Conservation (phyloP, 2,797 vertebrate genomes). For the Rhynchonycteris naso region DNA sequence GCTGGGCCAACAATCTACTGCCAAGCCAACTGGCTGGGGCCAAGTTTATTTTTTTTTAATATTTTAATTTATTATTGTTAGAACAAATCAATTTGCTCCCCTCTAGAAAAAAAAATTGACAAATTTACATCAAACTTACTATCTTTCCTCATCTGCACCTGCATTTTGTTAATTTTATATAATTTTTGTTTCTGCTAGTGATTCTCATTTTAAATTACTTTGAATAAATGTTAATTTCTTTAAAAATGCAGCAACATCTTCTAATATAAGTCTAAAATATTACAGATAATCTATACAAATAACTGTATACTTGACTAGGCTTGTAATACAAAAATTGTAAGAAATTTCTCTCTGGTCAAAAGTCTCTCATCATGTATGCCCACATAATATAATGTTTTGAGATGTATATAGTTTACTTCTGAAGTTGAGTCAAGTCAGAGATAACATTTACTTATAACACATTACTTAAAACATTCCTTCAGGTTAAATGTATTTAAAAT, state of each 20-base stretch:
- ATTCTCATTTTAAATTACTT: background rate
- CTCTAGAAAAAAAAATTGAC: background rate
- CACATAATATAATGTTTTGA: background rate
- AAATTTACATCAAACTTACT: background rate
- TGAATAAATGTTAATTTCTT: background rate
- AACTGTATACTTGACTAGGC: background rate
- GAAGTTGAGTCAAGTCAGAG: background rate
- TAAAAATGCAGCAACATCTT: background rate
- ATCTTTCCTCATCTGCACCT: background rate
- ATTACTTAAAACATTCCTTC: background rate
- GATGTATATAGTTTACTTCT: background rate
- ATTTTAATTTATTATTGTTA: background rate
- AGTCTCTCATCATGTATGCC: background rate
- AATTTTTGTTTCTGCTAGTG: background rate
- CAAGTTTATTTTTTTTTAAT: background rate
- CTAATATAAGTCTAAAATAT: constrained; percentile 16
- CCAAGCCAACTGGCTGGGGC: too few relatives aligned
- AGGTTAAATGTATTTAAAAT: background rate
- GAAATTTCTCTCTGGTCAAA: background rate
- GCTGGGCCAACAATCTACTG: too few relatives aligned
- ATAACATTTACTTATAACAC: background rate
- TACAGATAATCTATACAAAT: background rate
- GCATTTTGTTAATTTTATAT: background rate
- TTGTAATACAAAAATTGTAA: background rate
- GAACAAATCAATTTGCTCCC: background rate